Evolutionary conservation across 1,140 invertebrate species (phyloP).

Genomic region (Aphelenchoides avenae): DNA sequence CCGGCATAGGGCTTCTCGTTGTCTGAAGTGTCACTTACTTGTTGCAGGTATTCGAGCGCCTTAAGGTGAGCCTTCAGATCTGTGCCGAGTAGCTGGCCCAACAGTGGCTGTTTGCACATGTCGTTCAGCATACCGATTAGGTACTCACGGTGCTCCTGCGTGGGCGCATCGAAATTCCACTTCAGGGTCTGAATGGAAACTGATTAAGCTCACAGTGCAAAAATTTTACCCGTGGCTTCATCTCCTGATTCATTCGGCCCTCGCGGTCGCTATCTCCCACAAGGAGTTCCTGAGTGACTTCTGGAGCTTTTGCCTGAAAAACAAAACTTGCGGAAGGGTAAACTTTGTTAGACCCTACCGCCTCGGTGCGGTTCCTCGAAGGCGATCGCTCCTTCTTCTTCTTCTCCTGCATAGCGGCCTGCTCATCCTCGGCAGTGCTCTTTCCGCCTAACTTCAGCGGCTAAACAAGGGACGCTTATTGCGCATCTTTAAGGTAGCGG

Average conservation of each 20-base stretch:
- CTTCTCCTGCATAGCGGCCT: no score
- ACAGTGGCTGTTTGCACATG: slow-evolving; percentile 66
- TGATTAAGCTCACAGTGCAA: not conserved
- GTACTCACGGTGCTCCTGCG: slow-evolving; percentile 86
- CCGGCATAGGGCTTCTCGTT: slow-evolving; percentile 3
- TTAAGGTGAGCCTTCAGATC: slow-evolving; percentile 95
- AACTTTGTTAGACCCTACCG: not conserved
- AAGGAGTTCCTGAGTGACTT: slow-evolving; percentile 21
- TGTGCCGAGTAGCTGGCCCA: slow-evolving; percentile 85
- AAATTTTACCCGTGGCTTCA: no score
- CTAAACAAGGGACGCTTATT: not conserved
- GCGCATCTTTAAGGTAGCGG: not conserved
- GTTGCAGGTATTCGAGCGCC: slow-evolving; percentile 81
- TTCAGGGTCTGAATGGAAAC: slow-evolving; percentile 66
- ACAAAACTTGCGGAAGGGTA: not conserved
- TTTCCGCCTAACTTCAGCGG: not conserved
- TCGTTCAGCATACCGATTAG: slow-evolving; percentile 83
- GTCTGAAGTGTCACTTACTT: slow-evolving; percentile 63
- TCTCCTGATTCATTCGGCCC: not conserved
- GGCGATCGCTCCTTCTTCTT: slow-evolving; percentile 6
- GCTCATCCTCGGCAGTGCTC: not conserved
- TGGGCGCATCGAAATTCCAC: slow-evolving; percentile 86
- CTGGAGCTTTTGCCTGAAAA: slow-evolving; percentile 28
- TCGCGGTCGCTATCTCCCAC: not conserved
- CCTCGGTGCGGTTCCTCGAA: not conserved